These are phyloP conservation scores for Brachyptera putata DNA, from an alignment of 2,888 invertebrate species.

Conservation along the genomic window DNA sequence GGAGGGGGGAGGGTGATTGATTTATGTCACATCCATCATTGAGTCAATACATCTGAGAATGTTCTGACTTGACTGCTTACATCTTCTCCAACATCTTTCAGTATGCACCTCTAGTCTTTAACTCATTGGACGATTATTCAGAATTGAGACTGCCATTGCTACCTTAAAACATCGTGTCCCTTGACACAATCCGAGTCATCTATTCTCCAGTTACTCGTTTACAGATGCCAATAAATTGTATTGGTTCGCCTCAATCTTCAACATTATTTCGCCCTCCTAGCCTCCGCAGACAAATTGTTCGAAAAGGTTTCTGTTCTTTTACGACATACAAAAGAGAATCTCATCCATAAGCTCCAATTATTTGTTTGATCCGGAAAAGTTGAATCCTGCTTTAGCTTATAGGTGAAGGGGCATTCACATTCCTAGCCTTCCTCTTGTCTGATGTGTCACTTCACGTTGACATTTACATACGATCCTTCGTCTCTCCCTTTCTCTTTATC, in stretches of 20 bases:
- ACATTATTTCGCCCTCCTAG: not conserved
- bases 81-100: too few species aligned
- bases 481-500: too few species aligned
- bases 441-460: too few species aligned
- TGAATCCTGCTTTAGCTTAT: too few species aligned
- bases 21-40: constrained; percentile 30
- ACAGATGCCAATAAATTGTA: constrained; percentile 33
- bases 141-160: not conserved
- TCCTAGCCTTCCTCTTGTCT: too few species aligned
- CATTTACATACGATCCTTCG: too few species aligned
- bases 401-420: too few species aligned
- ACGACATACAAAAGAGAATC: not conserved
- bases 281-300: constrained; percentile 3
- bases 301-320: not conserved
- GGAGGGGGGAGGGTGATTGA: constrained; percentile 29
- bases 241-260: constrained; percentile 28
- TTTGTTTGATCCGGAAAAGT: constrained; percentile 16
- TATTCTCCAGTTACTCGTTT: constrained; percentile 31
- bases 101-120: not conserved
- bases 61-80: too few species aligned
- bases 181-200: constrained; percentile 23
- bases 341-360: constrained; percentile 16
- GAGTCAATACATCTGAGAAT: constrained; percentile 33
- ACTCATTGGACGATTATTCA: not conserved
- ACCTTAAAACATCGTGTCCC: too few species aligned